A percentile compares a stretch with the other conserved stretches of the same genome.
These are phyloP conservation scores for Vannuccia rotundouncinata DNA, from an alignment of 2,888 invertebrate species.

Conservation along the genomic window DNA sequence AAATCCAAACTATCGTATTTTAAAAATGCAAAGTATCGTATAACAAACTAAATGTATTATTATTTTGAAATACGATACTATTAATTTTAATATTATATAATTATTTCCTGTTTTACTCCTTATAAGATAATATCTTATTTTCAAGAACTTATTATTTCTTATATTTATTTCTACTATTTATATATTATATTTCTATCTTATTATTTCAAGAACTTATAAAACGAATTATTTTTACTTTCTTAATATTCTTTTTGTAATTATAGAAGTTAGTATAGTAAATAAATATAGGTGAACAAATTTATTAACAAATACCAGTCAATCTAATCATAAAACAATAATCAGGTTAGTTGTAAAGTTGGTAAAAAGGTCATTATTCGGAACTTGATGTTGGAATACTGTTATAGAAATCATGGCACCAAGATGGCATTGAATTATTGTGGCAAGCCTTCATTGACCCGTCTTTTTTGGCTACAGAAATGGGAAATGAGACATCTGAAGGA, in stretches of 20 bases:
- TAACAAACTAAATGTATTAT: constrained; percentile 9
- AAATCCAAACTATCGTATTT: constrained; percentile 8
- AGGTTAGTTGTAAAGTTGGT: constrained; percentile 6
- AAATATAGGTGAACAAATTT: constrained; percentile 19
- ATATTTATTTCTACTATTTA: no score
- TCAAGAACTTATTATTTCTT: no score
- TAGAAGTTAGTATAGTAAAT: constrained; percentile 20
- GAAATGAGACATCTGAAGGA: background rate
- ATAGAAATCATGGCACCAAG: constrained; percentile 2
- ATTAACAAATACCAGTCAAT: constrained; percentile 15
- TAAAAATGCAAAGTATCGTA: constrained; percentile 3
- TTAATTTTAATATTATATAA: constrained; percentile 2
- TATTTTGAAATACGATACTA: background rate
- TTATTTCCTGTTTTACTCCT: constrained; percentile 4
- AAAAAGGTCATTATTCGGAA: background rate
- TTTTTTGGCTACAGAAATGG: constrained; percentile 3
- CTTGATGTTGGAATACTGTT: background rate
- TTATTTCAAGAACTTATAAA: constrained; percentile 7
- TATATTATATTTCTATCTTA: no score
- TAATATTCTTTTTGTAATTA: constrained; percentile 17
- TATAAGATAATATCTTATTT: no score
- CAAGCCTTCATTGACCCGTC: background rate
- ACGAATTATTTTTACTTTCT: constrained; percentile 1
- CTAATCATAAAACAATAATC: constrained; percentile 19
- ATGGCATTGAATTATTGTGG: constrained; percentile 6